Base-by-base conservation (phyloP, 2,113 vertebrate genomes). In the Neopipo cinnamomea region DNA sequence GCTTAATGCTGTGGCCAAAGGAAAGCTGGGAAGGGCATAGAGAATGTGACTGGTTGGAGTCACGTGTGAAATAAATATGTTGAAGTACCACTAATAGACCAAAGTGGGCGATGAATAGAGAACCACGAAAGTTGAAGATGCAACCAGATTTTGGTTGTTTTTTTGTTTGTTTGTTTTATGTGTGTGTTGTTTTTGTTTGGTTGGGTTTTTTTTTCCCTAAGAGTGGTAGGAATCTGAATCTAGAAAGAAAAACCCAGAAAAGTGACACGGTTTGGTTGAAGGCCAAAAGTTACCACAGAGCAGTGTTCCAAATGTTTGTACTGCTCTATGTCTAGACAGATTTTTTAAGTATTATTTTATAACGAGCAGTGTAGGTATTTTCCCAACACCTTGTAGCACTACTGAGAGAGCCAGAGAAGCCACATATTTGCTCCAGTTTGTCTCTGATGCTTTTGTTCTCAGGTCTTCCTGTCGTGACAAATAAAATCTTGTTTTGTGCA, bases 71-170 rank as follows among this genome's bases (percentile, higher is more conserved):
- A n/a, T 66, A 70, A 72, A 55, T 47, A 6, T 72, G 15, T 44
- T 73, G 27, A 52, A 70, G 21, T 41, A 63, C 5, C 2, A 13
- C 1, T 0, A 5, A 20, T 9, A 66, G 53, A 39, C 12, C 37
- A 25, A 93, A 86, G 33, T 33, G 21, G 35, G 20, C 39, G 72
- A 74, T 21, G 18, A 83, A 35, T 12, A 24, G 7, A 42, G 67
- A 83, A 52, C 18, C 33, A 37, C 0, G 2, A 9, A 67, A 88
- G 20, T 5, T 49, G 47, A 65, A 85, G 35, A 19, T 88, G 33
- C n/a, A 65, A 12, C 4, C 30, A 42, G 19, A 20, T 63, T 77
- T 70, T 58, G 11, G 17, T 22, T 75, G 37, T 5, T 30, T 37
- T 37, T 62, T 52, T 70, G 22, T 58, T 70, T 63, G 22, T 71